Evolutionary conservation across 2,113 vertebrate species (phyloP).

Genomic region (Bettongia penicillata): DNA sequence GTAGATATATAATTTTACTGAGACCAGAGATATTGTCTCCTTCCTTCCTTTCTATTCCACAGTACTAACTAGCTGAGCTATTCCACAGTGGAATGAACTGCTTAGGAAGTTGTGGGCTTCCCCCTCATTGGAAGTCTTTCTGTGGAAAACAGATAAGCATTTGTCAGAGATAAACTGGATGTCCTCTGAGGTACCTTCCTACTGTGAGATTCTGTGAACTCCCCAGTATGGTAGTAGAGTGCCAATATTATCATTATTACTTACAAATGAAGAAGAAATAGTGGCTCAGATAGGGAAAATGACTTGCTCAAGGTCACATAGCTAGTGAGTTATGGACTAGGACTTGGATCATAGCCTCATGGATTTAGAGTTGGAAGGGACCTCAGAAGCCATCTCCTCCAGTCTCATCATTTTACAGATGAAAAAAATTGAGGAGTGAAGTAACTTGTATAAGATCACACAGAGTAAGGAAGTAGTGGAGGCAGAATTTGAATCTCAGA

Average conservation of each 20-base stretch:
- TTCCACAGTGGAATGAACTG: background rate
- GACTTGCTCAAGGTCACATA: background rate
- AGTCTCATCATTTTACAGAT: background rate
- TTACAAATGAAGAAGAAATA: background rate
- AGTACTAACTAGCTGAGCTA: background rate
- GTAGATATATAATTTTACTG: background rate
- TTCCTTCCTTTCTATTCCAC: background rate
- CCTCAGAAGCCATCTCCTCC: background rate
- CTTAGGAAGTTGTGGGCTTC: background rate
- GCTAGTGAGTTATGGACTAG: background rate
- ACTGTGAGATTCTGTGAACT: background rate
- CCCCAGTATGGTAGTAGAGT: background rate
- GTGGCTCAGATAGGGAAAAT: background rate
- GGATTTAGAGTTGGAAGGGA: background rate
- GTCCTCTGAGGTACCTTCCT: background rate
- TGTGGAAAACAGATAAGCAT: background rate
- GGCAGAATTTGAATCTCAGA: background rate
- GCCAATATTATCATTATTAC: background rate
- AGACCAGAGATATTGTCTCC: background rate
- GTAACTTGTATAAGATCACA: background rate
- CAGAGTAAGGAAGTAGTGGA: background rate
- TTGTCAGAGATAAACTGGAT: background rate
- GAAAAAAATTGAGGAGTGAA: background rate
- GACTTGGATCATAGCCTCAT: background rate
- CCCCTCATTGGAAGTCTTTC: background rate